These are phyloP conservation scores for Mirounga angustirostris DNA, from an alignment of 2,113 vertebrate genomes.

Conservation along the genomic window DNA sequence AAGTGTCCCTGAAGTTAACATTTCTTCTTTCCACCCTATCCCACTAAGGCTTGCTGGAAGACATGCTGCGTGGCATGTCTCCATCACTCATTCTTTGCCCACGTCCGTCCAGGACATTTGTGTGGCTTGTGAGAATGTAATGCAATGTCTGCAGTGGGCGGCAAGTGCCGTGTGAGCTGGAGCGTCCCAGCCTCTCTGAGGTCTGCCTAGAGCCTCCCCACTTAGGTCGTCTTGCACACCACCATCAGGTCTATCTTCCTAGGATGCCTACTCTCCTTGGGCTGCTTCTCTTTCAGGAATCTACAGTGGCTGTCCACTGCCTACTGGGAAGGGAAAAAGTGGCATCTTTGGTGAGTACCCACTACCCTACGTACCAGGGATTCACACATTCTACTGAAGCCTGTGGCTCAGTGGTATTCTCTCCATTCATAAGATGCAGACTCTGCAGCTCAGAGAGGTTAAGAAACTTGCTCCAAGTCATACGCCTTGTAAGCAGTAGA, in stretches of 20 bases:
- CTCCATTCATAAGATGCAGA: neutral
- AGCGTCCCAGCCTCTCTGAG: neutral
- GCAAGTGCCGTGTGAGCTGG: too few relatives aligned
- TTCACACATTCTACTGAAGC: neutral
- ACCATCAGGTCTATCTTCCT: neutral
- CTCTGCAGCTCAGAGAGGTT: neutral
- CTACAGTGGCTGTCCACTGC: neutral
- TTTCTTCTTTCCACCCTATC: neutral
- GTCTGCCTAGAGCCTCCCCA: neutral
- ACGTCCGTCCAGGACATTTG: neutral
- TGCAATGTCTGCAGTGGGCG: neutral
- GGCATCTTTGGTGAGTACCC: neutral
- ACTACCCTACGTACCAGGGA: too few relatives aligned
- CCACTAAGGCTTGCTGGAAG: neutral
- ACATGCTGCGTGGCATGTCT: fast-evolving
- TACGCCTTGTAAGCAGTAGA: neutral
- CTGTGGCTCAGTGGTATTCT: neutral
- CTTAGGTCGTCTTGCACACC: neutral
- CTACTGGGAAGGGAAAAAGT: neutral
- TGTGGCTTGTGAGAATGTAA: neutral
- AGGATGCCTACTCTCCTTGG: neutral
- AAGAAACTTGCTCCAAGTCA: neutral
- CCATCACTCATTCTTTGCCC: neutral
- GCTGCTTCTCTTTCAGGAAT: neutral
- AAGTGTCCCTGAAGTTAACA: neutral